Base-by-base conservation (phyloP, 2,888 invertebrate species). In the Sphecodes monilicornis region DNA sequence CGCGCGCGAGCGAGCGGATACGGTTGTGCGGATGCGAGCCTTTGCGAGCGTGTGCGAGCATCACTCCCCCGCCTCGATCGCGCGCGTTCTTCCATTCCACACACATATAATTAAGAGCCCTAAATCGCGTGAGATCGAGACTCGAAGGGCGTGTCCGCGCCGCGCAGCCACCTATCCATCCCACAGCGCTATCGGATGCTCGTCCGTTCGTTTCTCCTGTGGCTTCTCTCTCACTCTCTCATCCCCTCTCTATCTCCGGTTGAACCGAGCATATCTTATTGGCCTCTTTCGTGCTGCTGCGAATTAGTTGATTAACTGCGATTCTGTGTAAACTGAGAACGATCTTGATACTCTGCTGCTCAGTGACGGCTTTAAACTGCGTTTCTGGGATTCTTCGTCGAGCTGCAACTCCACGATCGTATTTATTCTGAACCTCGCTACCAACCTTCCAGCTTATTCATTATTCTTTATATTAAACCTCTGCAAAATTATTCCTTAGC, bases 21-120 rank as follows among this genome's bases (percentile, higher is more conserved):
- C 57, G 26, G 70, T 74, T 4, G 41, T 78, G 70, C 64, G 82
- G 89, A 88, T n/a, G 87, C 89, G 86, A 84, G 89, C 89, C 43
- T 74, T 78, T 76, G 76, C 74, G 78, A 74, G 39, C 71, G 41
- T 11, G 41, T 79, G 80, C 64, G 82, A 83, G 82, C 68, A 57
- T 82, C 80, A 90, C 92, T 92, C 91, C 90, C 91, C 92, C 92
- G 92, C 91, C 88, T 89, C 85, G 90, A 88, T 90, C 86, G 82
- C 82, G 88, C 89, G 87, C 89, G 87, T 85, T 89, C 89, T 90
- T 91, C 90, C 90, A 86, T 91, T 91, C 86, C 92, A 87, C 91
- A 90, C 93, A 92, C 92, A 89, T 93, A 92, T 94, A 93, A 93
- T 93, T 94, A 92, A 93, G 93, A 93, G 92, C 91, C 93, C 93